phyloP scores from a whole-genome alignment of 2,797 vertebrate genomes.

The Brotula barbata region DNA sequence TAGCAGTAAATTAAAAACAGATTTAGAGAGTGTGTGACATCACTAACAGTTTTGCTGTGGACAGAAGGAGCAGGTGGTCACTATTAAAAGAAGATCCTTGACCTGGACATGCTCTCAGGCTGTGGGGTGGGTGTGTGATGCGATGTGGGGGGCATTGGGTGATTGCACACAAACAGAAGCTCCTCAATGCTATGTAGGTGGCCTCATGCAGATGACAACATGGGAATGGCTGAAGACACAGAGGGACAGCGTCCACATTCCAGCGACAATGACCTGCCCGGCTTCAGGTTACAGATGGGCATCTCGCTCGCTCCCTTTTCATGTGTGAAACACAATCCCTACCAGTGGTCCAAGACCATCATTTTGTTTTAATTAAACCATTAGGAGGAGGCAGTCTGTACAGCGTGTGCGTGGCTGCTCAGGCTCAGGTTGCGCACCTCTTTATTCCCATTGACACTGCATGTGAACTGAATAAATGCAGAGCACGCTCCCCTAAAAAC shows the following conservation, averaged over 20 bases:
- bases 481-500: constrained; percentile 14
- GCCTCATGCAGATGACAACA: constrained; percentile 52
- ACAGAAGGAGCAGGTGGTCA: constrained; percentile 73
- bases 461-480: constrained; percentile 20
- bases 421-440: constrained; percentile 44
- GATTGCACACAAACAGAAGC: constrained; percentile 65
- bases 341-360: constrained; percentile 29
- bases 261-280: constrained; percentile 19
- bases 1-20: constrained; percentile 52
- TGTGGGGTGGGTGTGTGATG: constrained; percentile 19
- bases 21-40: constrained; percentile 72
- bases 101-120: constrained; percentile 58
- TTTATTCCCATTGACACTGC: constrained; percentile 54
- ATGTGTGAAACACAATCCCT: constrained; percentile 45
- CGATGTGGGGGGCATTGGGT: constrained; percentile 10
- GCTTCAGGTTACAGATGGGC: constrained; percentile 36
- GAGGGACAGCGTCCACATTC: constrained; percentile 41
- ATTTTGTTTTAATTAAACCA: constrained; percentile 66
- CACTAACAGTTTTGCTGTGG: constrained; percentile 61
- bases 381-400: constrained; percentile 22
- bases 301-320: constrained; percentile 34
- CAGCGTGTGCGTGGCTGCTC: constrained; percentile 41
- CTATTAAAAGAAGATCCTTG: constrained; percentile 77
- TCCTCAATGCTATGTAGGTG: constrained; percentile 68
- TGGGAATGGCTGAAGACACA: constrained; percentile 42